phyloP scores from a whole-genome alignment of 2,888 invertebrate genomes.

The Chironomus tentans region DNA sequence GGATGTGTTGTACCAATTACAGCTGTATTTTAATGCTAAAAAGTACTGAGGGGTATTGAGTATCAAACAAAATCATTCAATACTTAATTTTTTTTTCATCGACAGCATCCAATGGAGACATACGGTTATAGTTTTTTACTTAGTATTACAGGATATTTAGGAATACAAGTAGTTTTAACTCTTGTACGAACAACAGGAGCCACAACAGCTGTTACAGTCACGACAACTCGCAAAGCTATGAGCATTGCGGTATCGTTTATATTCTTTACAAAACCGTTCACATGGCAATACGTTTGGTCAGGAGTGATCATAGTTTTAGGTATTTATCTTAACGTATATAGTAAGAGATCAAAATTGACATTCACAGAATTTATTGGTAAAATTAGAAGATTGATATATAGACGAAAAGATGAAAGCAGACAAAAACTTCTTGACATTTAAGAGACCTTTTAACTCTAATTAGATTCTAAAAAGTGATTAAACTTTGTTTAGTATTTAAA shows the following conservation, averaged over 20 bases:
- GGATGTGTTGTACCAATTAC: too few species aligned
- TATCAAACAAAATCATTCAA: too few species aligned
- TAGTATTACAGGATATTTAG: constrained; percentile 83
- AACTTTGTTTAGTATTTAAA: too few species aligned
- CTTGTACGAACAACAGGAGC: constrained; percentile 84
- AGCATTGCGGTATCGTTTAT: constrained; percentile 89
- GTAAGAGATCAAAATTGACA: constrained; percentile 54
- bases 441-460: neutral
- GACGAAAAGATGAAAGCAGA: neutral
- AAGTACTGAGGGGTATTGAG: too few species aligned
- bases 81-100: neutral
- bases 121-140: constrained; percentile 81
- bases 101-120: constrained; percentile 58
- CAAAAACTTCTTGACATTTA: constrained; percentile 14
- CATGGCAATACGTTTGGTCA: constrained; percentile 83
- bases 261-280: constrained; percentile 89
- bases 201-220: constrained; percentile 86
- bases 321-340: constrained; percentile 88
- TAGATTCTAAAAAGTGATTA: neutral
- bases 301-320: constrained; percentile 80
- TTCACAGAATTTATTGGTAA: constrained; percentile 32
- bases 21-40: too few species aligned
- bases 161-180: constrained; percentile 86
- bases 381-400: neutral
- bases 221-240: constrained; percentile 82